phyloP scores from a whole-genome alignment of 2,888 invertebrate species.

The Pecten maximus region DNA sequence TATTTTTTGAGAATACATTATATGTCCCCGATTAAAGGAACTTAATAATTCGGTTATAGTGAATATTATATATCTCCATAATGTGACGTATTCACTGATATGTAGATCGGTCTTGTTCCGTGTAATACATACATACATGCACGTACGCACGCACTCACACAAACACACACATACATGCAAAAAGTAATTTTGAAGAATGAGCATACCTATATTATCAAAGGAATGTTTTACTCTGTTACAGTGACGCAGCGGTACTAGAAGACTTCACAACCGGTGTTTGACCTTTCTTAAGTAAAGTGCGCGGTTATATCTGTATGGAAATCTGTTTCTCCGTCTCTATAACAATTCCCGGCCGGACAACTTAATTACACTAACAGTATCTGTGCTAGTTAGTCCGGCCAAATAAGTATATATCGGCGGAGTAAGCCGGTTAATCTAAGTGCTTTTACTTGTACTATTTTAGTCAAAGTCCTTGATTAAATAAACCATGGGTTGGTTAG shows the following conservation, averaged over 20 bases:
- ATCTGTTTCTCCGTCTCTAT: neutral
- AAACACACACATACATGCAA: too few relatives aligned
- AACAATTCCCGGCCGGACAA: neutral
- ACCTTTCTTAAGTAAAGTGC: conserved; percentile 4
- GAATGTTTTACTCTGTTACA: neutral
- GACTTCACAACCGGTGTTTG: neutral
- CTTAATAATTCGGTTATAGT: too few relatives aligned
- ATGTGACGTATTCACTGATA: too few relatives aligned
- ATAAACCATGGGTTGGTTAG: neutral
- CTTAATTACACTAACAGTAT: neutral
- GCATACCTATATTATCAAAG: too few relatives aligned
- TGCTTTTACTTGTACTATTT: neutral
- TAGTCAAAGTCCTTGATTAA: neutral
- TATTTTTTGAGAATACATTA: too few relatives aligned
- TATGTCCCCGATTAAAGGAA: too few relatives aligned
- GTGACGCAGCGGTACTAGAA: neutral
- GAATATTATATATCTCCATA: too few relatives aligned
- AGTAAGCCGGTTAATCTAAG: neutral
- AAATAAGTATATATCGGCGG: neutral
- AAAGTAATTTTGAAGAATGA: too few relatives aligned
- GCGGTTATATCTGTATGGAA: neutral
- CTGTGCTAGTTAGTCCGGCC: neutral
- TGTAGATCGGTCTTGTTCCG: too few relatives aligned
- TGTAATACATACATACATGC: too few relatives aligned
- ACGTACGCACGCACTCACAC: too few relatives aligned